phyloP scores from a whole-genome alignment of 2,888 invertebrate species.

The Tetragonula carbonaria region DNA sequence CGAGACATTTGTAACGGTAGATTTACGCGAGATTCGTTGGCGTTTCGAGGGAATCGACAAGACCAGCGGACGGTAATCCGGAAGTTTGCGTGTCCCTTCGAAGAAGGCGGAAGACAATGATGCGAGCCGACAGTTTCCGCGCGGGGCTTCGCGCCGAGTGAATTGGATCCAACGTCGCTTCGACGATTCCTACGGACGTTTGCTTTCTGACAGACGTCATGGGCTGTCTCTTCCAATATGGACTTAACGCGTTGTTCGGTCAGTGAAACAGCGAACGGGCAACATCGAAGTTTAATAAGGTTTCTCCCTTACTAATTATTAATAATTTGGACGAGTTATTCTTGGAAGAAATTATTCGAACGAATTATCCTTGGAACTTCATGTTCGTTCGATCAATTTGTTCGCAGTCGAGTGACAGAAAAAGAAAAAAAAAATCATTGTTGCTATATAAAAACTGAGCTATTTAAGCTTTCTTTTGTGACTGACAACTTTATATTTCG shows the following conservation, averaged over 20 bases:
- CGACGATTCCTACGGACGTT: constrained; percentile 36
- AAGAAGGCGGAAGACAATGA: constrained; percentile 24
- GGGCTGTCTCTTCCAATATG: neutral
- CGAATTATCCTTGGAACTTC: too few species aligned
- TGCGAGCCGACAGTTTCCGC: constrained; percentile 47
- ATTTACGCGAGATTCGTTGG: neutral
- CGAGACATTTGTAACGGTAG: neutral
- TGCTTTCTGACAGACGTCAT: constrained; percentile 29
- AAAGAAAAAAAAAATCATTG: too few species aligned
- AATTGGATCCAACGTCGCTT: constrained; percentile 40
- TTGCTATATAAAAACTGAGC: too few species aligned
- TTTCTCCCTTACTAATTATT: neutral
- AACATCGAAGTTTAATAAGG: neutral
- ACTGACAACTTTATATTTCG: too few species aligned
- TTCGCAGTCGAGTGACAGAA: too few species aligned
- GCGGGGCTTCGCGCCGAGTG: constrained; percentile 29
- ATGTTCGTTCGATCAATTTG: too few species aligned
- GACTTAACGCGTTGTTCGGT: constrained; percentile 16
- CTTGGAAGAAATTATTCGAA: too few species aligned
- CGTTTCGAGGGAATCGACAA: neutral
- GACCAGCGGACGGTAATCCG: neutral
- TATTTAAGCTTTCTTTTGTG: too few species aligned
- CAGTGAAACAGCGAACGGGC: neutral
- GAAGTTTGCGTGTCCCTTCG: neutral
- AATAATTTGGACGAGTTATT: too few species aligned